Conservation (phyloP, 2,797 vertebrate genomes). For the Gallirallus australis region DNA sequence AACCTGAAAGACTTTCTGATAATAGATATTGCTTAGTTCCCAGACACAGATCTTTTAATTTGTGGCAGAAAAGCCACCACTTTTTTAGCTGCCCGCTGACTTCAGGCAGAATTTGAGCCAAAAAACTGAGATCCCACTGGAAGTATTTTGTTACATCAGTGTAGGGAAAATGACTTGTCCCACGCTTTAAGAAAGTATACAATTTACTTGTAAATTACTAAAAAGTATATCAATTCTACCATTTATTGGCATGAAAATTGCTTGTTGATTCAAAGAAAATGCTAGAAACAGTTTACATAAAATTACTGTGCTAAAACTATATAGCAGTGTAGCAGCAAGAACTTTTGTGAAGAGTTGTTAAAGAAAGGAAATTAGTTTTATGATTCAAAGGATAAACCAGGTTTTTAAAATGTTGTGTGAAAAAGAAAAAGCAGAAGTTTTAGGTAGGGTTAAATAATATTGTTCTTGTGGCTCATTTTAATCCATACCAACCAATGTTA, state of each 20-base stretch:
- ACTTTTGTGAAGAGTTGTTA: constrained; percentile 38
- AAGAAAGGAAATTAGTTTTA: constrained; percentile 39
- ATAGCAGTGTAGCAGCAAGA: constrained; percentile 7
- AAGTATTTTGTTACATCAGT: background rate
- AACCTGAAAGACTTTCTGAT: background rate
- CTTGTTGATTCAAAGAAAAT: constrained; percentile 46
- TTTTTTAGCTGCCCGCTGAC: background rate
- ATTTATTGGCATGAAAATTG: constrained; percentile 38
- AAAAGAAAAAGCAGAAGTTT: background rate
- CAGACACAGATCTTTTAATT: background rate
- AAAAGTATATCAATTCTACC: constrained; percentile 24
- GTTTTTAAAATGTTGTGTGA: background rate
- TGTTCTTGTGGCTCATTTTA: background rate
- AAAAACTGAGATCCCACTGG: background rate
- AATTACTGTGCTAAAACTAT: constrained; percentile 14
- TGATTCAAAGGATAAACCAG: background rate
- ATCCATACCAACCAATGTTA: background rate
- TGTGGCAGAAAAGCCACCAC: background rate
- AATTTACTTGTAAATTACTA: constrained; percentile 24
- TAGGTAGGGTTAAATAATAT: background rate
- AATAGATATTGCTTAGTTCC: background rate
- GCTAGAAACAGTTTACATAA: constrained; percentile 35
- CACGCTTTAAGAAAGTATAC: constrained; percentile 1
- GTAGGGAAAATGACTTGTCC: background rate
- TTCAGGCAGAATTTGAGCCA: background rate